phyloP scores from a whole-genome alignment of 2,888 invertebrate species.

The Drosophila prolongata region DNA sequence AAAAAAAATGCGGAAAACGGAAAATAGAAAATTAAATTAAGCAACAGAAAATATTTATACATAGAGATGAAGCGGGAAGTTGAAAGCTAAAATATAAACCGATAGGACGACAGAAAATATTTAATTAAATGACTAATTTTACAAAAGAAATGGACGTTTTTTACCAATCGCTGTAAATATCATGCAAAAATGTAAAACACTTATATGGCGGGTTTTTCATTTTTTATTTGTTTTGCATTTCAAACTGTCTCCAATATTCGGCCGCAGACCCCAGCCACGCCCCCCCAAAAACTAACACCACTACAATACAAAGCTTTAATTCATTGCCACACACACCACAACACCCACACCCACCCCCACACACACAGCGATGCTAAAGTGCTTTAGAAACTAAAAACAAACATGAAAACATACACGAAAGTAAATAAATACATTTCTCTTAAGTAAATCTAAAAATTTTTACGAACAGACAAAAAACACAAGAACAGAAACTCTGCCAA shows the following conservation, averaged over 20 bases:
- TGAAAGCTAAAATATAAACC: slow-evolving; percentile 50
- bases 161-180: slow-evolving; percentile 69
- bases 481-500: slow-evolving; percentile 41
- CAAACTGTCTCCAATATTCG: slow-evolving; percentile 8
- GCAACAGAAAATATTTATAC: slow-evolving; percentile 51
- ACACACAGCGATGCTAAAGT: slow-evolving; percentile 33
- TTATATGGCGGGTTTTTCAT: slow-evolving; percentile 3
- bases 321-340: slow-evolving; percentile 24
- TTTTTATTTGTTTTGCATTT: neutral
- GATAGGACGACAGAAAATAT: slow-evolving; percentile 16
- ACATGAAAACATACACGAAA: slow-evolving; percentile 20
- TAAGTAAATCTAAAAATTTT: slow-evolving; percentile 29
- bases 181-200: slow-evolving; percentile 44
- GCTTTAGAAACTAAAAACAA: slow-evolving; percentile 29
- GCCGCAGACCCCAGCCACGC: slow-evolving; percentile 8
- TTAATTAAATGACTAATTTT: slow-evolving; percentile 30
- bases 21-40: slow-evolving; percentile 47
- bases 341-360: slow-evolving; percentile 6
- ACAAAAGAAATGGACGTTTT: slow-evolving; percentile 30
- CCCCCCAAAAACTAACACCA: neutral
- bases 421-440: slow-evolving; percentile 27
- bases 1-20: slow-evolving; percentile 26
- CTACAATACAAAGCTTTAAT: slow-evolving; percentile 40
- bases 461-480: slow-evolving; percentile 26
- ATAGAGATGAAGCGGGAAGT: slow-evolving; percentile 47